Conservation (phyloP, 2,888 invertebrate species). For the Parapristionchus giblindavisi region DNA sequence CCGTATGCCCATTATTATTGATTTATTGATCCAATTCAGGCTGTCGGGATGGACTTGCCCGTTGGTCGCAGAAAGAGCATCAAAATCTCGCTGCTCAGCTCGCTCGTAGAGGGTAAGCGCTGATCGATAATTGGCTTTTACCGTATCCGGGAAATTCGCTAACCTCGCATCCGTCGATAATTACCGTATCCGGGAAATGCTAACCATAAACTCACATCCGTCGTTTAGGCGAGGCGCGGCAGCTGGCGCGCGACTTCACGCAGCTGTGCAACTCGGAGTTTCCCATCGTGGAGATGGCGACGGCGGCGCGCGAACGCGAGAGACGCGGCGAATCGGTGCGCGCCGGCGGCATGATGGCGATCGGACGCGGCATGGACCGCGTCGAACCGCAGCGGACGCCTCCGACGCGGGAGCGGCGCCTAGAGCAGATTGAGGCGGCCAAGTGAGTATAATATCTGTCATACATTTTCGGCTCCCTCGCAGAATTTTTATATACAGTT, state of each 20-base stretch:
- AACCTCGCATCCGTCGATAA: background rate
- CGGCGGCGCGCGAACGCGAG: constrained; percentile 72
- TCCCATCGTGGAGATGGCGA: constrained; percentile 93
- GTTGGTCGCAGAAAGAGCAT: constrained; percentile 98
- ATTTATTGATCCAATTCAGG: no score
- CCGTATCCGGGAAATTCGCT: background rate
- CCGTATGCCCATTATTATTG: background rate
- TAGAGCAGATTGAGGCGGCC: constrained; percentile 85
- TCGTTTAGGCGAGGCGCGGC: constrained; percentile 87
- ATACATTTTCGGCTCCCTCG: no score
- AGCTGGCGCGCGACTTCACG: constrained; percentile 95
- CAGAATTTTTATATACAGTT: no score
- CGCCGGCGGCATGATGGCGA: no score
- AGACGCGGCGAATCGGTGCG: no score
- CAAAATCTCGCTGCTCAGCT: constrained; percentile 94
- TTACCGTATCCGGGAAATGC: constrained; percentile 11
- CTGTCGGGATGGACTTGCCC: constrained; percentile 94
- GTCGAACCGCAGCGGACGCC: no score
- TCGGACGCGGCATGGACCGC: no score
- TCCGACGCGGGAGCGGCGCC: constrained; percentile 75
- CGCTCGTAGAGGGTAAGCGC: constrained; percentile 87
- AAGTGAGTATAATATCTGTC: constrained; percentile 80
- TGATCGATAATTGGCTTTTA: background rate
- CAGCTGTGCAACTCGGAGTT: constrained; percentile 99
- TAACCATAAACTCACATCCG: constrained; percentile 17